These are phyloP conservation scores for Gymnopithys bicolor DNA, from an alignment of 2,797 vertebrate genomes.

Conservation along the genomic window DNA sequence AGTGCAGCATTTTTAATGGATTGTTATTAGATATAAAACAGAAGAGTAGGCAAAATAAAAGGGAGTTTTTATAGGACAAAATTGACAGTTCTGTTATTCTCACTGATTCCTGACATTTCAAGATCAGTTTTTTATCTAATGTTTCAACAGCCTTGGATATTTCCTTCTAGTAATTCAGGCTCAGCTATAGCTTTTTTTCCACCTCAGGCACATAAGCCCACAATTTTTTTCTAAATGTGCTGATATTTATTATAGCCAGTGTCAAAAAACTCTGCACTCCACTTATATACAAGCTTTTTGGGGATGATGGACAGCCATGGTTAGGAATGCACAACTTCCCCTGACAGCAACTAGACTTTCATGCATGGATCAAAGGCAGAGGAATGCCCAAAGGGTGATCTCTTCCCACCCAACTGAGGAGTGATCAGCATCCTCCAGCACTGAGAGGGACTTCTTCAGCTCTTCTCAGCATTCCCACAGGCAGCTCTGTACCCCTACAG, in stretches of 20 bases:
- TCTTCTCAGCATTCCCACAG: not conserved
- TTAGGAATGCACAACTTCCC: constrained; percentile 7
- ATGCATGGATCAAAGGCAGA: not conserved
- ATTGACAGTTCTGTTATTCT: constrained; percentile 15
- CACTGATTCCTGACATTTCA: constrained; percentile 32
- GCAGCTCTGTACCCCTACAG: not conserved
- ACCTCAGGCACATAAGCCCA: not conserved
- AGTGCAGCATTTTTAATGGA: not conserved
- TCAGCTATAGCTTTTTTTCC: not conserved
- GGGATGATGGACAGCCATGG: constrained; percentile 23
- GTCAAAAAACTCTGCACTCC: constrained; percentile 18
- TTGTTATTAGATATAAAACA: constrained; percentile 31
- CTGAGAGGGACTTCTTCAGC: not conserved
- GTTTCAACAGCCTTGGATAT: not conserved
- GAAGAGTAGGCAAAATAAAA: constrained; percentile 18
- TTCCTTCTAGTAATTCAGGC: constrained; percentile 16
- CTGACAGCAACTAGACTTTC: constrained; percentile 29
- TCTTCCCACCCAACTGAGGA: not conserved
- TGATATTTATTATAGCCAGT: constrained; percentile 33
- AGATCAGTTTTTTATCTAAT: constrained; percentile 17
- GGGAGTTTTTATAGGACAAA: constrained; percentile 5
- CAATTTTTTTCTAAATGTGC: not conserved
- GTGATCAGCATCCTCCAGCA: not conserved
- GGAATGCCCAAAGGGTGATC: not conserved
- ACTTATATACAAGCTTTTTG: constrained; percentile 28